These are phyloP conservation scores for Periphyllus acericola DNA, from an alignment of 2,888 invertebrate genomes.

Conservation along the genomic window DNA sequence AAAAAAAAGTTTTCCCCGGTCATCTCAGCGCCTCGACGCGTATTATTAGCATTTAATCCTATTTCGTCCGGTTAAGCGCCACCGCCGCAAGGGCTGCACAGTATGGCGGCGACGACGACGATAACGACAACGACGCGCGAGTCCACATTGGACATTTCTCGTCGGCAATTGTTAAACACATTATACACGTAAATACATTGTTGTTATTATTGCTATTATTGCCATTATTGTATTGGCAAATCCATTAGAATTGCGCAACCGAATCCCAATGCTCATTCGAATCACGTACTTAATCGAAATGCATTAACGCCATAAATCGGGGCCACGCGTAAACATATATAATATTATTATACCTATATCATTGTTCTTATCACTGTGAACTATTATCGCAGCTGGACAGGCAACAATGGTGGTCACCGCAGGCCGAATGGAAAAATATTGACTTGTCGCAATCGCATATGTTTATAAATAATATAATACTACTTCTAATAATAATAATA, in stretches of 20 bases:
- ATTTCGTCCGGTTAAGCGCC: not conserved
- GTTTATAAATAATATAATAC: not conserved
- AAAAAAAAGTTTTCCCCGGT: not conserved
- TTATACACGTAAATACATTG: not conserved
- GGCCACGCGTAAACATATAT: constrained; percentile 1
- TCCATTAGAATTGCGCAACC: constrained; percentile 46
- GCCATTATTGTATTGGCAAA: constrained; percentile 34
- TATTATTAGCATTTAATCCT: not conserved
- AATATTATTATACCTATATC: not conserved
- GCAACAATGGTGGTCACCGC: constrained; percentile 4
- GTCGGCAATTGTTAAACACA: not conserved
- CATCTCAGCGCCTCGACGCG: not conserved
- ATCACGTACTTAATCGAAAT: constrained; percentile 61
- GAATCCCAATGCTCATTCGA: constrained; percentile 50
- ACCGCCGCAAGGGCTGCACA: not conserved
- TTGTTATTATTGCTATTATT: constrained; percentile 18
- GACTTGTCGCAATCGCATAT: constrained; percentile 44
- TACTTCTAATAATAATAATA: too few relatives aligned
- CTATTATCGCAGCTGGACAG: constrained; percentile 3
- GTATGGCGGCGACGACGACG: not conserved
- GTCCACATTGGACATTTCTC: not conserved
- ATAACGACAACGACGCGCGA: not conserved
- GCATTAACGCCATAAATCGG: constrained; percentile 43
- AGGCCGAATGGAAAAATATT: constrained; percentile 18
- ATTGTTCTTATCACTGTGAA: constrained; percentile 51